phyloP scores from a whole-genome alignment of 2,888 invertebrate genomes.

The Morinoia aosen region DNA sequence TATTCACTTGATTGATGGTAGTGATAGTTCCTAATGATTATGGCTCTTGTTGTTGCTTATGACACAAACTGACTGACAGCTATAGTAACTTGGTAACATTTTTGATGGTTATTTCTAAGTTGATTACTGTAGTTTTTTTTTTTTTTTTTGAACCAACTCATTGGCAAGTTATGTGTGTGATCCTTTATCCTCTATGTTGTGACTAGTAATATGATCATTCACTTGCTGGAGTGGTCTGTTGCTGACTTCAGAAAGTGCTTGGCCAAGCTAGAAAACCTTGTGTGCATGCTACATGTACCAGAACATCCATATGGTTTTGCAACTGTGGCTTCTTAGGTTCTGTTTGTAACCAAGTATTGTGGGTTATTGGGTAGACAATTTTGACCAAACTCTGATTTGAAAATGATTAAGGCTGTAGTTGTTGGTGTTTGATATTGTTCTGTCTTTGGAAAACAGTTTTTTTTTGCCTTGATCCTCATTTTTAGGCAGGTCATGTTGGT shows the following conservation, averaged over 20 bases:
- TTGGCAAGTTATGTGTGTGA: not conserved
- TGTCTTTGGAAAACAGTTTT: not conserved
- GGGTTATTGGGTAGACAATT: not conserved
- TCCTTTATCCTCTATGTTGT: not conserved
- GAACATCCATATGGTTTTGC: not conserved
- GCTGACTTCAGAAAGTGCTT: not conserved
- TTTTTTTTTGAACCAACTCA: not conserved
- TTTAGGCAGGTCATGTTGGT: not conserved
- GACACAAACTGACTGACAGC: not conserved
- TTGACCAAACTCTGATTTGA: not conserved
- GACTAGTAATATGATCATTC: not conserved
- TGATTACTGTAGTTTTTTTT: not conserved
- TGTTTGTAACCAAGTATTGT: not conserved
- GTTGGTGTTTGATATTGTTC: not conserved
- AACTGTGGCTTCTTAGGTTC: not conserved
- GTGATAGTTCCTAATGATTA: not conserved
- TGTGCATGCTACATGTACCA: not conserved
- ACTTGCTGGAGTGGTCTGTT: not conserved
- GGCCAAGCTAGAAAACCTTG: not conserved
- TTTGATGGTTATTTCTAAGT: not conserved
- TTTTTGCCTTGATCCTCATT: not conserved
- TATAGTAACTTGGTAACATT: not conserved
- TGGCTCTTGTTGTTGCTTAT: not conserved
- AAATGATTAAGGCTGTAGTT: not conserved
- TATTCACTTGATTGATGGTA: not conserved